phyloP scores from a whole-genome alignment of 2,113 vertebrate genomes.

The Euleptes europaea region DNA sequence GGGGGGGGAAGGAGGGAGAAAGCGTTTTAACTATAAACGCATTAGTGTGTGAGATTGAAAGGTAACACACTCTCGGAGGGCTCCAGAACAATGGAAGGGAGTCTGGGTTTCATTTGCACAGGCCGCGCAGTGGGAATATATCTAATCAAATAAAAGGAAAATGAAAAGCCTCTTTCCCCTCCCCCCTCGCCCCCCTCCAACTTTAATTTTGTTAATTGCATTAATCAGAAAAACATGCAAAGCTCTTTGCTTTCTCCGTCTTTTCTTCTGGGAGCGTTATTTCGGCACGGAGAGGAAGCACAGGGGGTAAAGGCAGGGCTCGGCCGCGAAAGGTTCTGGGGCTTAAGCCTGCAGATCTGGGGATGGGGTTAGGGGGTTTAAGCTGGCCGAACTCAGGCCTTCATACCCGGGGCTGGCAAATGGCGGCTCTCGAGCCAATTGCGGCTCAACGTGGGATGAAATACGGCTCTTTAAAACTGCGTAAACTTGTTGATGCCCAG shows the following conservation, averaged over 20 bases:
- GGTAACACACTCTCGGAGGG: conserved; percentile 76
- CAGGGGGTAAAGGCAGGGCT: not conserved
- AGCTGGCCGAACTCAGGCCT: not conserved
- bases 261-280: conserved; percentile 29
- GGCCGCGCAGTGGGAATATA: conserved; percentile 73
- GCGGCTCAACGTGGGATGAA: too few relatives aligned
- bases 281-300: conserved; percentile 7
- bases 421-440: too few relatives aligned
- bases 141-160: conserved; percentile 84
- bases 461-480: too few relatives aligned
- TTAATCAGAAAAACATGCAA: conserved; percentile 77
- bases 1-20: conserved; percentile 16
- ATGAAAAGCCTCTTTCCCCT: conserved; percentile 76
- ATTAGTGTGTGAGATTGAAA: conserved; percentile 77
- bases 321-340: not conserved
- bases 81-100: conserved; percentile 67
- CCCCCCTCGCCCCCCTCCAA: conserved; percentile 51
- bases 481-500: too few relatives aligned
- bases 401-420: not conserved
- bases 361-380: too few relatives aligned
- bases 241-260: conserved; percentile 40
- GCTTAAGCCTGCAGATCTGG: too few relatives aligned
- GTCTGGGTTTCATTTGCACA: conserved; percentile 81
- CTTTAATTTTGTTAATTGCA: conserved; percentile 82
- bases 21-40: conserved; percentile 76